A percentile compares a stretch with the other conserved stretches of the same genome.
These are phyloP conservation scores for Stenchaetothrips biformis DNA, from an alignment of 2,888 invertebrate genomes.

Conservation along the genomic window DNA sequence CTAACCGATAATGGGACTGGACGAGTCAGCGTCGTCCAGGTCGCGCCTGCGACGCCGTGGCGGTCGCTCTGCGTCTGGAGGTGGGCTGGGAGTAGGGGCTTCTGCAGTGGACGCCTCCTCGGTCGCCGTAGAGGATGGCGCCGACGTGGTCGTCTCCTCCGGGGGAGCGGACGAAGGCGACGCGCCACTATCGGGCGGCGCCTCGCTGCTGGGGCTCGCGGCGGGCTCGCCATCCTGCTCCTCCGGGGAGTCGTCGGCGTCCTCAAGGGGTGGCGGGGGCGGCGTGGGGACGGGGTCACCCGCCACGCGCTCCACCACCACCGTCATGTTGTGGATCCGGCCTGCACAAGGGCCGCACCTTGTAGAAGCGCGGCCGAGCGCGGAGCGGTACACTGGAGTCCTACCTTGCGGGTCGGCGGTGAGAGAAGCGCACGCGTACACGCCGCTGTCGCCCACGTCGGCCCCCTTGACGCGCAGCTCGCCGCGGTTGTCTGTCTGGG, in stretches of 20 bases:
- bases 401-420: not conserved
- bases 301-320: not conserved
- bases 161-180: not conserved
- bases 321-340: not conserved
- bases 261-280: not conserved
- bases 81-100: not conserved
- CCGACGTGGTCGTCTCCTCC: not conserved
- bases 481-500: not conserved
- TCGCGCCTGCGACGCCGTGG: not conserved
- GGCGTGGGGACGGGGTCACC: not conserved
- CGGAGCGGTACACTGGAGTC: not conserved
- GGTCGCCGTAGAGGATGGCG: not conserved
- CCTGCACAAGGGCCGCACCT: not conserved
- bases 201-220: not conserved
- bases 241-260: not conserved
- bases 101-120: not conserved
- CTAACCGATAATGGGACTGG: not conserved
- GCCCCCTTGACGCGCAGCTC: slow-evolving; percentile 8
- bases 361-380: not conserved
- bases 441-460: slow-evolving; percentile 3
- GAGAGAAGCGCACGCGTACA: not conserved
- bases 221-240: not conserved
- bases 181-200: not conserved
- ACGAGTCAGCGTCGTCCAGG: not conserved
- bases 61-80: not conserved